Evolutionary conservation across 2,113 vertebrate genomes (phyloP), one percentile per base, ranked within the genome.

Genomic region (Callospermophilus lateralis): DNA sequence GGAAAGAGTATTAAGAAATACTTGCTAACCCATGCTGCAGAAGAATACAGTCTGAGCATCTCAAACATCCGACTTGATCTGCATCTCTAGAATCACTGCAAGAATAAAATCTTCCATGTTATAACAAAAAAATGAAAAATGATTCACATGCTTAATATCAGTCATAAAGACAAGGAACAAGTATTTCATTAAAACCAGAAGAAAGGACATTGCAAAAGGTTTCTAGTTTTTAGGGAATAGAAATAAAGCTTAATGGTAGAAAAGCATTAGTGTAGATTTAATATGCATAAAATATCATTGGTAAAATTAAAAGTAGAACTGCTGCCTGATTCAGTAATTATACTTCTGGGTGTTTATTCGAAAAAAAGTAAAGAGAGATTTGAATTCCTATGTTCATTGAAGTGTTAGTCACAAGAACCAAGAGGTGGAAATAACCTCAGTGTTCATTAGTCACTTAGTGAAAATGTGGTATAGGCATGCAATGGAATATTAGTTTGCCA

Each of bases 91-190:
- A 80, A 68, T 74, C 22, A 55, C 13, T 88, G 13, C 17, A 80
- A 76, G 86, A 93, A 84, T 55, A 22, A 96, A 84, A 55, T 32
- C 37, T 39, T 93, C 8, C 51, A 55, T 13, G 24, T 78, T 32
- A 26, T 63, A 83, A 53, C 3, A 32, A 76, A 90, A 45, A 87
- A 61, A 4, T 45, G 6, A 73, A 70, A 63, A 78, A 45, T 39
- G 28, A 28, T 22, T 61, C 42, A 73, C 22, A 39, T n/a, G 37
- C 55, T 68, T 51, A 45, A 87, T 77, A 63, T 78, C 42, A 72
- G 32, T 83, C 48, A 70, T 85, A 94, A 95, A 94, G 42, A 45
- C 73, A 88, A 83, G 48, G 16, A 77, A 11, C 19, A 78, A 92
- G 37, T 16, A 87, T 74, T 87, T 72, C 58, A 42, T 13, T 77